A percentile compares a stretch with the other conserved stretches of the same genome.
Conservation (phyloP, 1,140 invertebrate genomes). For the Drosophila kikkawai region DNA sequence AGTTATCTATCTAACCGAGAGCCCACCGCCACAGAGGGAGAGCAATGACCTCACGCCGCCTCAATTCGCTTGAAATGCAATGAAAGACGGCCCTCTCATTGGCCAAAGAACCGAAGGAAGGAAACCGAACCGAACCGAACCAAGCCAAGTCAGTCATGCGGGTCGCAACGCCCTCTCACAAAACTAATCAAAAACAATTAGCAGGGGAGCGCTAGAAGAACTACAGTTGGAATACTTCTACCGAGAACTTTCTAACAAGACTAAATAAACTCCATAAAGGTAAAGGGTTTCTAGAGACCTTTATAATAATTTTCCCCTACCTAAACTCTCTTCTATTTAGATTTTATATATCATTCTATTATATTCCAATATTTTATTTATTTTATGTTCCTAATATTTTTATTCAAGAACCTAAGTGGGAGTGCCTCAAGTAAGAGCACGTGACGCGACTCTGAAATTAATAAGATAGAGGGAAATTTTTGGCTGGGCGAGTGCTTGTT, state of each 20-base stretch:
- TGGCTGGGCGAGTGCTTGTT: background rate
- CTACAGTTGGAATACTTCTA: conserved; percentile 14
- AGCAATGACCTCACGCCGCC: conserved; percentile 25
- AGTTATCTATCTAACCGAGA: conserved; percentile 25
- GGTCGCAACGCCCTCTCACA: conserved; percentile 63
- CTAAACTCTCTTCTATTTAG: background rate
- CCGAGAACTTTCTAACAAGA: conserved; percentile 2
- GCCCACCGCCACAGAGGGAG: background rate
- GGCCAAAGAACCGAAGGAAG: conserved; percentile 25
- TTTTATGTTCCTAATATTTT: background rate
- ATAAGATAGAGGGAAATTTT: conserved; percentile 9
- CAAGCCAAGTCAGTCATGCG: conserved; percentile 51
- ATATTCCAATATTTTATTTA: background rate
- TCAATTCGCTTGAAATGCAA: conserved; percentile 42
- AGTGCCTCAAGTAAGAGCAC: conserved; percentile 29
- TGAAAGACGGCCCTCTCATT: conserved; percentile 34
- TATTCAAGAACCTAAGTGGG: background rate
- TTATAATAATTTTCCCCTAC: background rate
- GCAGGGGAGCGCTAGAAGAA: conserved; percentile 58
- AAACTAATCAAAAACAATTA: conserved; percentile 78
- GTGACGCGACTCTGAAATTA: conserved; percentile 54
- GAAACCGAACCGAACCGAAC: conserved; percentile 16
- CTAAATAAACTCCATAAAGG: background rate
- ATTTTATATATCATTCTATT: background rate
- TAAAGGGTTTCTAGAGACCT: background rate